Base-by-base conservation (phyloP, 1,140 invertebrate species). In the Mylabris phalerata region DNA sequence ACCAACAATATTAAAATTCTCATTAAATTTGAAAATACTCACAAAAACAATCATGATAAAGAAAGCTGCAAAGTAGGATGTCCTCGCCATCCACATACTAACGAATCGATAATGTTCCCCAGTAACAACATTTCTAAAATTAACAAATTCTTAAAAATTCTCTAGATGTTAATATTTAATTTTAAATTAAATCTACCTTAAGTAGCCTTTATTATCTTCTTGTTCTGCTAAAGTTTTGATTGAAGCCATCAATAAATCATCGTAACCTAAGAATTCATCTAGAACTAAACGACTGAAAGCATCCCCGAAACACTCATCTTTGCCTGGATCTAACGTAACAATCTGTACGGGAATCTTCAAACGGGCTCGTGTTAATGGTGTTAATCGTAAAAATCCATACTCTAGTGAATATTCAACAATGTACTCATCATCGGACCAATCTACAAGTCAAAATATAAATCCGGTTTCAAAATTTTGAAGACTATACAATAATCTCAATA, bases 71-170 rank as follows among this genome's bases (percentile, higher is more conserved):
- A 98, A 78, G 72, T 98, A 99, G 11, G 90, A 90, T 49, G 86
- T 90, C 67, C 92, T 84, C 3, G 93, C 89, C 79, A 95, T 95
- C 89, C 94, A 93, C 85, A 95, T 92, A 65, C 89, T 95, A 19
- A 98, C 93, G 78, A 99, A 99, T 60, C 95, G 86, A 76, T 97
- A 99, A 75, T 98, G 95, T 71, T 98, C 95, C n/a, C 95, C 95
- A 19, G 93, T 97, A 39, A 98, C 90, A 42, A 98, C 93, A 79
- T 98, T 98, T 67, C 95, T 91, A 66, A 44, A 79, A 79, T 56
- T 62, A 63, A 64, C 60, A 50, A 57, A 43, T 25, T 42, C 42
- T 25, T 27, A 48, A 19, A 9, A 40, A 47, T 24, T 32, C 40
- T 48, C 7, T 43, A 40, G 10, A 40, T 25, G 7, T 48, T 56